Conservation (phyloP, 1,140 invertebrate genomes). For the Caenorhabditis brenneri region DNA sequence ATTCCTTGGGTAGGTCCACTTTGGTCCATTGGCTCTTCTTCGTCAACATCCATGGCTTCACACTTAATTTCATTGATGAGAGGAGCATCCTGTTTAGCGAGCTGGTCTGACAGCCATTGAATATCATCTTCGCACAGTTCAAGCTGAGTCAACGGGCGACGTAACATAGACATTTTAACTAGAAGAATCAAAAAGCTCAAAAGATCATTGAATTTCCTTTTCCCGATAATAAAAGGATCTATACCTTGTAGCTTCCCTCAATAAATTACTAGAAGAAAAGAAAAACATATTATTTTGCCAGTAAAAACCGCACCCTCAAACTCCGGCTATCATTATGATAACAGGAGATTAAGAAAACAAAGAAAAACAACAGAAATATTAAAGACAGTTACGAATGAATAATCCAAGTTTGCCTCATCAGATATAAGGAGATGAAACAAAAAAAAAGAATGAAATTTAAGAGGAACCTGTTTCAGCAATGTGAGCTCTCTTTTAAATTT, state of each 20-base stretch:
- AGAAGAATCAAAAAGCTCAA: neutral
- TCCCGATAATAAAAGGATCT: no score
- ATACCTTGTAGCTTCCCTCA: no score
- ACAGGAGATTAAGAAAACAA: neutral
- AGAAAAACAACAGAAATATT: slow-evolving; percentile 30
- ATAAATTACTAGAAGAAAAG: no score
- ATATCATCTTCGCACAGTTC: slow-evolving; percentile 24
- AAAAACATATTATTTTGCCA: neutral
- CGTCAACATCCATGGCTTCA: neutral
- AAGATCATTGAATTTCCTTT: no score
- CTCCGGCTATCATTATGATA: neutral
- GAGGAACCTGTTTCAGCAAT: no score
- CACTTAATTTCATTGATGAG: neutral
- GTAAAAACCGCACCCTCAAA: neutral
- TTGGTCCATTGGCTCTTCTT: slow-evolving; percentile 6
- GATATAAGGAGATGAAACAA: neutral
- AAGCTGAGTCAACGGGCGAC: slow-evolving; percentile 2
- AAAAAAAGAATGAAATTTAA: neutral
- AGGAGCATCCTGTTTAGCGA: neutral
- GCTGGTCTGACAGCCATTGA: neutral
- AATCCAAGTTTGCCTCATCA: neutral
- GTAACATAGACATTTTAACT: neutral
- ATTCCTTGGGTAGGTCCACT: neutral
- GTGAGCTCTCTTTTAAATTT: neutral
- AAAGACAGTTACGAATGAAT: neutral